Conservation (phyloP, 2,888 invertebrate species). For the Chaetogeoica ovagalla region DNA sequence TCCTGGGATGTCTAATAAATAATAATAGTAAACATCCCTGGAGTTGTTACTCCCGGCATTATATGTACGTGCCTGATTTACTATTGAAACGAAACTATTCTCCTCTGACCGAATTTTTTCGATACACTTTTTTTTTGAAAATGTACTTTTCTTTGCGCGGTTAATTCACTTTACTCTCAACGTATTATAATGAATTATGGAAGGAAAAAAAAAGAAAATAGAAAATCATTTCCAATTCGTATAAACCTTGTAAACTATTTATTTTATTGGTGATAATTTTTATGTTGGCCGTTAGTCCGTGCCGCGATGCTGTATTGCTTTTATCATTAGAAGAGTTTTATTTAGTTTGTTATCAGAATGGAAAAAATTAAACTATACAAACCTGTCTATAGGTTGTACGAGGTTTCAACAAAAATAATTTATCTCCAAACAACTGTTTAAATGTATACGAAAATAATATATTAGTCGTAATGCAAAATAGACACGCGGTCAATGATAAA, state of each 20-base stretch:
- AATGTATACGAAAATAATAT: too few species aligned
- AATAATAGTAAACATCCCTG: conserved; percentile 32
- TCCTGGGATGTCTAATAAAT: conserved; percentile 6
- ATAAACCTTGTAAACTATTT: background rate
- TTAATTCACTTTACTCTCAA: background rate
- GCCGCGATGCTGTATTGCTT: too few species aligned
- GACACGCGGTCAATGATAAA: too few species aligned
- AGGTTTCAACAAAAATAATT: too few species aligned
- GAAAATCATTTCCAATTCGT: background rate
- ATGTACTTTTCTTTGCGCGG: background rate
- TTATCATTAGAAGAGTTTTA: too few species aligned
- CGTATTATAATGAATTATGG: background rate
- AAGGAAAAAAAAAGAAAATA: background rate
- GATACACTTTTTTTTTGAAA: conserved; percentile 1
- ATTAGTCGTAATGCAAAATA: too few species aligned
- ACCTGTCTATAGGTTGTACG: too few species aligned
- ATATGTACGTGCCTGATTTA: conserved; percentile 29
- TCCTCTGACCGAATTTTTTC: background rate
- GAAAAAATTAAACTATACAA: too few species aligned
- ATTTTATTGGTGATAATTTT: background rate
- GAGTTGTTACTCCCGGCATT: background rate
- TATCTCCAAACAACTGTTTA: too few species aligned
- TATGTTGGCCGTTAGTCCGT: too few species aligned
- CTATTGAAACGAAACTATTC: conserved; percentile 18
- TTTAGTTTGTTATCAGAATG: too few species aligned